phyloP scores from a whole-genome alignment of 2,888 invertebrate genomes.

The Agonopterix arenella region DNA sequence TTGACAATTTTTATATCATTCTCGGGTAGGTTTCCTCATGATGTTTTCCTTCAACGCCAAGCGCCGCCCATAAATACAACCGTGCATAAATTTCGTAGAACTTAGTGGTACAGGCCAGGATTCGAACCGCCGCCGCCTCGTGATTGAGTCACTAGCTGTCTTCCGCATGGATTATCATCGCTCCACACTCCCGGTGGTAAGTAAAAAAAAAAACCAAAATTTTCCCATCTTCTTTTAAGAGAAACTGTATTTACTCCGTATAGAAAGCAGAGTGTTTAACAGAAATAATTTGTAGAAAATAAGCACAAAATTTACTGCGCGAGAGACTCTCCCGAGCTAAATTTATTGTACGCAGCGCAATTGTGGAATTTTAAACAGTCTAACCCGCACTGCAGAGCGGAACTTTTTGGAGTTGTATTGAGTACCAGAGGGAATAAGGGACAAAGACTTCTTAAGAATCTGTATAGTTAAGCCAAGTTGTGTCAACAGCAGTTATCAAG shows the following conservation, averaged over 20 bases:
- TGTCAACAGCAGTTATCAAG: neutral
- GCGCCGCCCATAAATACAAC: no score
- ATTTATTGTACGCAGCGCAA: constrained; percentile 63
- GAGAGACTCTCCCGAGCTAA: constrained; percentile 42
- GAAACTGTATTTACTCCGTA: neutral
- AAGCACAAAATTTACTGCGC: constrained; percentile 55
- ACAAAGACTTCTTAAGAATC: constrained; percentile 5
- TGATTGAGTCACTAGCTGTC: no score
- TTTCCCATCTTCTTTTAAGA: no score
- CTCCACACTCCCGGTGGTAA: no score
- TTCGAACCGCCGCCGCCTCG: no score
- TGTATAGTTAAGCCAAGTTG: neutral
- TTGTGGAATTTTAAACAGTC: constrained; percentile 61
- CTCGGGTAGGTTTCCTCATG: no score
- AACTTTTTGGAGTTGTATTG: constrained; percentile 12
- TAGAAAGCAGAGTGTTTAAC: constrained; percentile 30
- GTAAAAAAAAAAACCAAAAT: no score
- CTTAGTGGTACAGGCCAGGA: no score
- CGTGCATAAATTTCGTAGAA: no score
- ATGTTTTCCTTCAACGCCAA: no score
- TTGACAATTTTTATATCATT: no score
- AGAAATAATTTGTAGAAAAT: constrained; percentile 62
- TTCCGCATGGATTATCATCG: no score
- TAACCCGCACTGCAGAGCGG: constrained; percentile 42
- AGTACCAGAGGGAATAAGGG: constrained; percentile 5